Conservation (phyloP, 2,113 vertebrate genomes). For the Cacatua alba region DNA sequence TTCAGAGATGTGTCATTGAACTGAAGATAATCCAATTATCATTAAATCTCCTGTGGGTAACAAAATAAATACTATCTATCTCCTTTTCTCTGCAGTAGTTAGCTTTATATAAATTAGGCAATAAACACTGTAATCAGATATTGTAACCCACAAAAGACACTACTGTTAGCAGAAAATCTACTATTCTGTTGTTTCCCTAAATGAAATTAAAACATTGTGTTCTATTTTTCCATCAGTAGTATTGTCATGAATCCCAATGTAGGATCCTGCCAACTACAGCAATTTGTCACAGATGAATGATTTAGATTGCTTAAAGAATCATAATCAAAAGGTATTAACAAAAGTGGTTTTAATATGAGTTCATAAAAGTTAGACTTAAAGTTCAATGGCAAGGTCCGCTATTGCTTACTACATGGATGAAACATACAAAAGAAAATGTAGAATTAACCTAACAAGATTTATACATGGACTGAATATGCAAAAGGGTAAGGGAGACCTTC, state of each 20-base stretch:
- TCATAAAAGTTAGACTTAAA: not conserved
- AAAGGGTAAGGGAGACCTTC: not conserved
- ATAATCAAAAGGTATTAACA: not conserved
- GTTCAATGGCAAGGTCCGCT: not conserved
- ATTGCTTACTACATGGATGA: not conserved
- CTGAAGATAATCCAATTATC: not conserved
- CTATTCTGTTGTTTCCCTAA: not conserved
- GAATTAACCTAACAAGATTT: not conserved
- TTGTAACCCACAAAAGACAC: not conserved
- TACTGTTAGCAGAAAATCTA: not conserved
- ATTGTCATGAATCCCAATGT: not conserved
- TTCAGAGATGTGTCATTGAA: not conserved
- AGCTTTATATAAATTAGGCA: not conserved
- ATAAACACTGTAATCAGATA: not conserved
- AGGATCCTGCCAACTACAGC: not conserved
- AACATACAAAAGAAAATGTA: not conserved
- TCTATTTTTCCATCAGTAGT: not conserved
- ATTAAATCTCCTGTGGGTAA: not conserved
- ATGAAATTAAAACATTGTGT: not conserved
- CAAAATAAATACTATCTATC: not conserved
- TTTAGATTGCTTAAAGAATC: not conserved
- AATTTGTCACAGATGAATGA: not conserved
- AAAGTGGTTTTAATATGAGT: not conserved
- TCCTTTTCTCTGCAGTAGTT: not conserved
- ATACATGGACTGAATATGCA: not conserved